These are phyloP conservation scores for Drosophila neotestacea DNA, from an alignment of 2,888 invertebrate species.

Conservation along the genomic window DNA sequence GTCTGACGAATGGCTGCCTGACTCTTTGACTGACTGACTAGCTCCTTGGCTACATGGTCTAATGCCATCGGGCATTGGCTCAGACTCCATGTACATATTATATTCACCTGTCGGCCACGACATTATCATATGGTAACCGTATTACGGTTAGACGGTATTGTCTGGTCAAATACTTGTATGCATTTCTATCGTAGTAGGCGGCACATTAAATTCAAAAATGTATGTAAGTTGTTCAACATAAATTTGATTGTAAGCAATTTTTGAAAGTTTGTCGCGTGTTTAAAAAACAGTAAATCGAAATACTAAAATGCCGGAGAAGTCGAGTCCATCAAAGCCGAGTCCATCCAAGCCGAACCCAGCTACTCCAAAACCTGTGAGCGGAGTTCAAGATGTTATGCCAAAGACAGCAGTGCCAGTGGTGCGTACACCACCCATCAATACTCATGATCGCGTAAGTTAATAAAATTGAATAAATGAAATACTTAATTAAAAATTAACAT, in stretches of 20 bases:
- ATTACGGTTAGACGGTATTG: conserved; percentile 9
- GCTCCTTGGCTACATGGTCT: conserved; percentile 26
- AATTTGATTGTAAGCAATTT: conserved; percentile 11
- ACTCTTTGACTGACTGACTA: conserved; percentile 36
- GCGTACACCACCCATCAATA: conserved; percentile 17
- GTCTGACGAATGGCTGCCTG: conserved; percentile 53
- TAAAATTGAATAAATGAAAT: no score
- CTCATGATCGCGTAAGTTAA: conserved; percentile 61
- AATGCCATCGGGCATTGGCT: conserved; percentile 29
- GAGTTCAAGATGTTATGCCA: conserved; percentile 13
- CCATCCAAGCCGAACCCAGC: conserved; percentile 13
- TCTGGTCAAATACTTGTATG: conserved; percentile 16
- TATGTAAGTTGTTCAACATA: not conserved
- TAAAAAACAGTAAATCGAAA: conserved; percentile 5
- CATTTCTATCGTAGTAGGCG: conserved; percentile 48
- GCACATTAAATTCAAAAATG: conserved; percentile 56
- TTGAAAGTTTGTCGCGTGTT: not conserved
- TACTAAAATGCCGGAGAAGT: conserved; percentile 57
- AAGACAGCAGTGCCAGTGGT: conserved; percentile 1
- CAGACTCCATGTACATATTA: conserved; percentile 29
- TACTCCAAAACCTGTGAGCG: conserved; percentile 17
- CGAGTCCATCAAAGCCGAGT: conserved; percentile 18
- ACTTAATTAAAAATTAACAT: not conserved
- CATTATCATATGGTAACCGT: conserved; percentile 2
- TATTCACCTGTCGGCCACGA: conserved; percentile 28